Percentiles rank a stretch among this genome's conserved stretches.
Evolutionary conservation across 2,797 vertebrate species (phyloP).

Genomic region (Spondyliosoma cantharus): DNA sequence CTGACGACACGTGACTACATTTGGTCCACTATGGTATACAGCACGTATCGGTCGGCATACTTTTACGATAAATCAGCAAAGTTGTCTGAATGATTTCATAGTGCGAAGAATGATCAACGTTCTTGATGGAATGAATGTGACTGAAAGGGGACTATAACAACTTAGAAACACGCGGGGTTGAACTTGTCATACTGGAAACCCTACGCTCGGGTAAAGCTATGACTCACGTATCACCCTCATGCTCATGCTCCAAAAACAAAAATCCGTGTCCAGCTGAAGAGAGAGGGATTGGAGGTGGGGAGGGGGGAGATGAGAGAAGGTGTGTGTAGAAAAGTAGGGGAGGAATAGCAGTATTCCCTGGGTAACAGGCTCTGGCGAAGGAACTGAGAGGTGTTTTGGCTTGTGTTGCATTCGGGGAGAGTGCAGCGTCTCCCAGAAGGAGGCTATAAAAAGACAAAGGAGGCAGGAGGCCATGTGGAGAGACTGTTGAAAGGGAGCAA

Average conservation of each 20-base stretch:
- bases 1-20: constrained; percentile 23
- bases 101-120: constrained; percentile 37
- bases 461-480: constrained; percentile 86
- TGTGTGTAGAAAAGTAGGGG: constrained; percentile 79
- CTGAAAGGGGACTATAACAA: constrained; percentile 65
- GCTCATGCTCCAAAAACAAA: constrained; percentile 59
- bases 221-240: constrained; percentile 65
- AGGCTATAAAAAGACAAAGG: constrained; percentile 89
- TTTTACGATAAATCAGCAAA: constrained; percentile 50
- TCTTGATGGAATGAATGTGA: constrained; percentile 62
- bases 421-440: constrained; percentile 82
- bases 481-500: constrained; percentile 85
- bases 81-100: constrained; percentile 63
- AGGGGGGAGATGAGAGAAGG: constrained; percentile 73
- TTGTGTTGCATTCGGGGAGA: constrained; percentile 83
- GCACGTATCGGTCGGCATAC: constrained; percentile 25
- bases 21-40: background rate
- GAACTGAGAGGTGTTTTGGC: constrained; percentile 88
- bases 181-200: constrained; percentile 61
- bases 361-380: constrained; percentile 82
- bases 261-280: constrained; percentile 72
- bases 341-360: constrained; percentile 83
- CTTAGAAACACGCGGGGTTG: constrained; percentile 56
- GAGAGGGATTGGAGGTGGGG: constrained; percentile 42
- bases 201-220: constrained; percentile 51